Conservation (phyloP, 2,797 vertebrate species). For the Halcyon chelicuti region DNA sequence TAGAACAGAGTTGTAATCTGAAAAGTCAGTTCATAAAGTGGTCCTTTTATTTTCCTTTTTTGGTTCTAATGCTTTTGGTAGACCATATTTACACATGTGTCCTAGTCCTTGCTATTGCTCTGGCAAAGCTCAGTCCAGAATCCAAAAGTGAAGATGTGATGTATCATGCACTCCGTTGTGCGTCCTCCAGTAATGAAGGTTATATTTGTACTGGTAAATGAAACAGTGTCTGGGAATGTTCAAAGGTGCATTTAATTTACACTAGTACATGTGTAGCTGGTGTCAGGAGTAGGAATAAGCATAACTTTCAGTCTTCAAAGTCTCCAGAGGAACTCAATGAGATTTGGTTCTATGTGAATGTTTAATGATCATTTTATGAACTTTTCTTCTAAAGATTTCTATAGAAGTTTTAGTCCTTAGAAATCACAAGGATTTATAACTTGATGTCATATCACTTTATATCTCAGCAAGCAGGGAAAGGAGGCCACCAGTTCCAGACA, state of each 20-base stretch:
- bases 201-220: background rate
- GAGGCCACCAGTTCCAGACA: constrained; percentile 26
- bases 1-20: background rate
- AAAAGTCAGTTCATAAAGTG: background rate
- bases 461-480: constrained; percentile 60
- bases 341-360: background rate
- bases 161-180: background rate
- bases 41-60: background rate
- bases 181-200: background rate
- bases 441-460: background rate
- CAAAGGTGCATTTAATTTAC: background rate
- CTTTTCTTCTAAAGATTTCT: background rate
- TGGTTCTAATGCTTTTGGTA: background rate
- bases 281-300: background rate
- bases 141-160: background rate
- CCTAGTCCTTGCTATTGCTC: background rate
- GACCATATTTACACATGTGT: background rate
- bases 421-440: background rate
- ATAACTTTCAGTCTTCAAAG: background rate
- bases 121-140: background rate
- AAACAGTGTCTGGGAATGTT: background rate
- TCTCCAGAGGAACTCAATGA: background rate
- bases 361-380: background rate
- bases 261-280: background rate
- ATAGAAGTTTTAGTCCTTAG: background rate